These are phyloP conservation scores for Physocephala rufipes DNA, from an alignment of 2,888 invertebrate species.

Conservation along the genomic window DNA sequence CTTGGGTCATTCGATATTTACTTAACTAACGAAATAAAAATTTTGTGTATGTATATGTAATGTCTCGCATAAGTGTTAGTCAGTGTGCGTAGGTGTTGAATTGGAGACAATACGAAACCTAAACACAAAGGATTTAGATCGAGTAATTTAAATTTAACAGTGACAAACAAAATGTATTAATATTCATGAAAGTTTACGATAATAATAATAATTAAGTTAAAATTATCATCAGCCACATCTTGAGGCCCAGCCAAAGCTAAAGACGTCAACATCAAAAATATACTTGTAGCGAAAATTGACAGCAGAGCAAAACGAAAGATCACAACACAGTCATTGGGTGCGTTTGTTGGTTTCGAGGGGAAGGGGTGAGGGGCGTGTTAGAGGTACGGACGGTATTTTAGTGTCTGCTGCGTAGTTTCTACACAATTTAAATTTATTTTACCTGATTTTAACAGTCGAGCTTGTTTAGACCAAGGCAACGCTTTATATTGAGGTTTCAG, in stretches of 20 bases:
- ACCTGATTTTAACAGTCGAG: neutral
- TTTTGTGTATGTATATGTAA: slow-evolving; percentile 1
- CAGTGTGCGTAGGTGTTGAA: neutral
- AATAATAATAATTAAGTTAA: too few relatives aligned
- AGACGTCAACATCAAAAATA: neutral
- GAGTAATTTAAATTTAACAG: neutral
- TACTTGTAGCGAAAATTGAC: neutral
- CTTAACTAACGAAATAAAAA: neutral
- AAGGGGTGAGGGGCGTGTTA: too few relatives aligned
- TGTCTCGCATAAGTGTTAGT: slow-evolving; percentile 13
- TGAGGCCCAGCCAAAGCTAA: neutral
- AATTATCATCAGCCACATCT: neutral
- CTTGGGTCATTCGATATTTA: slow-evolving; percentile 8
- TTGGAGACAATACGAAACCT: too few relatives aligned
- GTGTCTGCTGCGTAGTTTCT: slow-evolving; percentile 25
- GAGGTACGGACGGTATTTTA: neutral
- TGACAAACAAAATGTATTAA: neutral
- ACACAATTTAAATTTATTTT: slow-evolving; percentile 10
- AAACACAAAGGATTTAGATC: too few relatives aligned
- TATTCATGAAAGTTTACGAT: neutral
- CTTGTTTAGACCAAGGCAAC: slow-evolving; percentile 14
- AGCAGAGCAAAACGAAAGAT: neutral
- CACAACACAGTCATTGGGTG: too few relatives aligned
- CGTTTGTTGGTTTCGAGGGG: too few relatives aligned
- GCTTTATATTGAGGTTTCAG: neutral